These are phyloP conservation scores for Ammospiza maritima DNA, from an alignment of 2,797 vertebrate species.

Conservation along the genomic window DNA sequence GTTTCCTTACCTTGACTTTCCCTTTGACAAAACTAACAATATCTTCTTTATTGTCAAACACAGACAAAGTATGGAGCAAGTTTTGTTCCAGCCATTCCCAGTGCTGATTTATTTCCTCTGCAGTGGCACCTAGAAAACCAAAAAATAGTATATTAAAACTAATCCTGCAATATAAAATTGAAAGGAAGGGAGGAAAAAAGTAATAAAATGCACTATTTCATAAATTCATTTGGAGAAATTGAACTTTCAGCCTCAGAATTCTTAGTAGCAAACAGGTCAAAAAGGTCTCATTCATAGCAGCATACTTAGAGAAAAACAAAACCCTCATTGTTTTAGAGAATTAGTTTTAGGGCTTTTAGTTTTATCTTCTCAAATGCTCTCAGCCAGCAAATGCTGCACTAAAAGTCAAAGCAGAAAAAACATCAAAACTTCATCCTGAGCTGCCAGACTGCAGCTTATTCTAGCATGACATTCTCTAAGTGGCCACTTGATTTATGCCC, in stretches of 20 bases:
- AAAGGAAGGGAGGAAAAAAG: background rate
- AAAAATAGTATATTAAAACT: background rate
- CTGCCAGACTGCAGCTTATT: background rate
- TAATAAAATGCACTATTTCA: background rate
- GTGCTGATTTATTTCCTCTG: conserved; percentile 92
- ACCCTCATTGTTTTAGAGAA: conserved; percentile 4
- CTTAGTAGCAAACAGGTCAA: background rate
- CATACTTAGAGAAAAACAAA: conserved; percentile 4
- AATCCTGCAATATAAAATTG: background rate
- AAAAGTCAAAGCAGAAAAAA: conserved; percentile 1
- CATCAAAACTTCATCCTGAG: background rate
- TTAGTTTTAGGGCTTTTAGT: conserved; percentile 4
- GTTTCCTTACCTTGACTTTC: conserved; percentile 89
- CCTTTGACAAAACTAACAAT: conserved; percentile 92
- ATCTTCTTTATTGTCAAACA: conserved; percentile 97
- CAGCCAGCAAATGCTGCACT: background rate
- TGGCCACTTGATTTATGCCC: background rate
- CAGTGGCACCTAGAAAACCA: conserved; percentile 84
- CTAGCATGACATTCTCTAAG: background rate
- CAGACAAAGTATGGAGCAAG: conserved; percentile 91
- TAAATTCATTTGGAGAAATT: background rate
- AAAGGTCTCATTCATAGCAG: background rate
- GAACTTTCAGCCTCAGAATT: conserved; percentile 30
- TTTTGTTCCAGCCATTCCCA: conserved; percentile 97
- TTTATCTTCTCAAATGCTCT: background rate